These are phyloP conservation scores for Argyra leucocephala DNA, from an alignment of 2,888 invertebrate genomes.

Conservation along the genomic window DNA sequence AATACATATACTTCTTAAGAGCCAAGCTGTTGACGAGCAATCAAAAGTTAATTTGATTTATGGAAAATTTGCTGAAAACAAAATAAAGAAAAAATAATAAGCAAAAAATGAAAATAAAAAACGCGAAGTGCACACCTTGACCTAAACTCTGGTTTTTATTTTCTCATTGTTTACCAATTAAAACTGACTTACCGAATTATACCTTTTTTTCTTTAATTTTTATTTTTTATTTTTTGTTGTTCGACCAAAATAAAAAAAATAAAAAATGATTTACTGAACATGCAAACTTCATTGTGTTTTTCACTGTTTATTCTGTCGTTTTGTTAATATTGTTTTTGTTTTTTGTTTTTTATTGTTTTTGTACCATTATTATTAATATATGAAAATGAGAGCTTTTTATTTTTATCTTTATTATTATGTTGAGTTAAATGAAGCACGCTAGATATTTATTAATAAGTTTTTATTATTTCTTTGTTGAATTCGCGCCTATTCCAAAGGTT, in stretches of 20 bases:
- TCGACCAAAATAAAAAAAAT: not conserved
- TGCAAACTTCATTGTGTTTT: not conserved
- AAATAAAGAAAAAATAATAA: not conserved
- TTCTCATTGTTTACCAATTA: not conserved
- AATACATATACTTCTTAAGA: not conserved
- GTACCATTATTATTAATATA: too few relatives aligned
- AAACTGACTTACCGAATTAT: not conserved
- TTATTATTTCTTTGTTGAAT: not conserved
- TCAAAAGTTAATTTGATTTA: not conserved
- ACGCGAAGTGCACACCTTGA: not conserved
- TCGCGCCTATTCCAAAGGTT: not conserved
- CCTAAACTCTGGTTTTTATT: not conserved
- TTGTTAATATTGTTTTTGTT: too few relatives aligned
- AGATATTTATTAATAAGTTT: not conserved
- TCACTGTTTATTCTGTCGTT: too few relatives aligned
- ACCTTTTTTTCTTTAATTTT: not conserved
- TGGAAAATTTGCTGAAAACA: not conserved
- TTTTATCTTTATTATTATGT: not conserved
- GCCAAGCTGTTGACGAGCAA: not conserved
- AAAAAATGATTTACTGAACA: conserved; percentile 6
- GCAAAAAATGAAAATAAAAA: not conserved
- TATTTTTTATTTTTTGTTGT: not conserved
- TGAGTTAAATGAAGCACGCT: not conserved
- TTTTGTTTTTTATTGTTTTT: not conserved
- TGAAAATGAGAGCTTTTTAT: not conserved